These are phyloP conservation scores for Danio tinwini DNA, from an alignment of 2,797 vertebrate species.

Conservation along the genomic window DNA sequence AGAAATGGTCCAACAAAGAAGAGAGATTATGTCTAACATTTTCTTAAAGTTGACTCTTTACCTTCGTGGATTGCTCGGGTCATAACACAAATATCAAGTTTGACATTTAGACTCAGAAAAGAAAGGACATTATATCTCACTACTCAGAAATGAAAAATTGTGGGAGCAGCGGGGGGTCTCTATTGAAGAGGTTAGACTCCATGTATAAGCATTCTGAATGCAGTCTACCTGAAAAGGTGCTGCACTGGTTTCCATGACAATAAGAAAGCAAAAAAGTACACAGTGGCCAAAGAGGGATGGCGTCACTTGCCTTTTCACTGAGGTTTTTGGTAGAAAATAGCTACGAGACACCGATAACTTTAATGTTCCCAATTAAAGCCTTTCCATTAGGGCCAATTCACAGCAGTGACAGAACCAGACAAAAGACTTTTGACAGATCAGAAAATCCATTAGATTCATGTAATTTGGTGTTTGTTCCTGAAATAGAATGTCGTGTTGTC, in stretches of 20 bases:
- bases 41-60: conserved; percentile 19
- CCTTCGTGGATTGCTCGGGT: conserved; percentile 10
- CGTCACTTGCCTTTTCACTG: neutral
- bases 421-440: no score
- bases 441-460: no score
- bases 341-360: no score
- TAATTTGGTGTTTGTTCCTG: no score
- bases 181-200: conserved; percentile 1
- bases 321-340: neutral
- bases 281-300: neutral
- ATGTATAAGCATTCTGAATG: neutral
- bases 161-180: conserved; percentile 4
- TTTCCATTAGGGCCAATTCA: no score
- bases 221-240: neutral
- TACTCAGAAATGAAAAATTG: neutral
- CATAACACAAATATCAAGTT: conserved; percentile 33
- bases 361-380: no score
- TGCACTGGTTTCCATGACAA: conserved; percentile 31
- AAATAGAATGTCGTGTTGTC: no score
- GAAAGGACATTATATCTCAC: conserved; percentile 12
- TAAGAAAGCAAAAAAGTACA: neutral
- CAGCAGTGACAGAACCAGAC: no score
- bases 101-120: conserved; percentile 29
- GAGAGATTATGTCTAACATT: conserved; percentile 25
- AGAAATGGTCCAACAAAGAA: neutral